Percentiles rank a stretch among this genome's conserved stretches.
Evolutionary conservation across 2,113 vertebrate genomes (phyloP).

Genomic region (Dascyllus trimaculatus): DNA sequence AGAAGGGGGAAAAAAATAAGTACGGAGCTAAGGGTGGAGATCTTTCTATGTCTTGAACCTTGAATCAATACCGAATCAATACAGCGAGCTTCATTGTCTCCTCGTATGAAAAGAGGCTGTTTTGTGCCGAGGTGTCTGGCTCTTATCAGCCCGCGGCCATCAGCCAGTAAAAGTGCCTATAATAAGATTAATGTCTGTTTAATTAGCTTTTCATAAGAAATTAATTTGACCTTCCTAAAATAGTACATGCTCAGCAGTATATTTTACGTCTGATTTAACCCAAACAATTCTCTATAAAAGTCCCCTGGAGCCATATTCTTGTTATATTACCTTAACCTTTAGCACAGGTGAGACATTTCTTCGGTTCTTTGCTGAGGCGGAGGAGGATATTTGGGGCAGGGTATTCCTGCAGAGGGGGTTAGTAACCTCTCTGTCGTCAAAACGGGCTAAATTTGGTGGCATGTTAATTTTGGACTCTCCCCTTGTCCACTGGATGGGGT

Average conservation of each 20-base stretch:
- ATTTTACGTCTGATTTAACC: constrained; percentile 13
- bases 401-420: constrained; percentile 63
- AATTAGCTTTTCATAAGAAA: constrained; percentile 52
- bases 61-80: constrained; percentile 67
- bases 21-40: constrained; percentile 38
- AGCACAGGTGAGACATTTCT: constrained; percentile 17
- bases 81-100: constrained; percentile 36
- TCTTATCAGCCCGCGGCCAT: constrained; percentile 43
- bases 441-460: constrained; percentile 69
- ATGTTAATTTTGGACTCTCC: constrained; percentile 74
- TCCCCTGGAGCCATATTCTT: background rate
- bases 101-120: constrained; percentile 39
- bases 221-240: constrained; percentile 43
- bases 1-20: constrained; percentile 19
- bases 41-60: constrained; percentile 47
- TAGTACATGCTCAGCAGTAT: constrained; percentile 29
- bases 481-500: constrained; percentile 59
- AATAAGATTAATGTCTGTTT: constrained; percentile 32
- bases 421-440: constrained; percentile 26
- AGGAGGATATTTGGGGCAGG: constrained; percentile 54
- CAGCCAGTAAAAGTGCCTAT: constrained; percentile 15
- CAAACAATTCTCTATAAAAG: constrained; percentile 1
- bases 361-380: background rate
- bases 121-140: constrained; percentile 24
- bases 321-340: constrained; percentile 29